These are phyloP conservation scores for Poecilia latipinna DNA, from an alignment of 2,113 vertebrate species.

Conservation along the genomic window DNA sequence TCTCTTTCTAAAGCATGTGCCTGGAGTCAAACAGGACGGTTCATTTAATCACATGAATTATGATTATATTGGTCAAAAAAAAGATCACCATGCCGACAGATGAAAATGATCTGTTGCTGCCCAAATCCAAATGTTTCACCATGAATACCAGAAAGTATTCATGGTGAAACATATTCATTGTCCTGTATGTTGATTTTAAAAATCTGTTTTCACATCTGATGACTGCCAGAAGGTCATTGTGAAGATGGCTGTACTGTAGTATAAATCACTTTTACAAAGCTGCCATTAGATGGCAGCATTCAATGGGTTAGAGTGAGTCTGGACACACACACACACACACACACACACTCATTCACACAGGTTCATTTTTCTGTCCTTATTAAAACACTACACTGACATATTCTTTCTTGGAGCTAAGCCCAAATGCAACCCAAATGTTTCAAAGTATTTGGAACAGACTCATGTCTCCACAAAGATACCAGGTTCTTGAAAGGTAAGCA, in stretches of 20 bases:
- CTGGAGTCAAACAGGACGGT: neutral
- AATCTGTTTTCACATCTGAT: slow-evolving; percentile 21
- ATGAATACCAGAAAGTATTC: too few relatives aligned
- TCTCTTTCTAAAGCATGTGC: neutral
- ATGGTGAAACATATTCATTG: too few relatives aligned
- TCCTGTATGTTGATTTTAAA: neutral
- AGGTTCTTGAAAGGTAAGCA: neutral
- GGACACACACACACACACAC: neutral
- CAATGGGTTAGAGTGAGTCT: neutral
- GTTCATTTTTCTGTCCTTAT: neutral
- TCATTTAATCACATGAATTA: neutral
- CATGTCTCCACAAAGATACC: neutral
- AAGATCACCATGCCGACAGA: neutral
- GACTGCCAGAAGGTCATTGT: slow-evolving; percentile 19
- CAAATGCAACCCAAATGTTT: neutral
- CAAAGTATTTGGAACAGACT: neutral
- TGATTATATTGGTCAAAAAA: neutral
- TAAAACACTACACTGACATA: neutral
- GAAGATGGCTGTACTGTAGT: neutral
- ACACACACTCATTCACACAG: neutral
- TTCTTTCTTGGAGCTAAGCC: neutral
- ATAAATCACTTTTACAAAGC: neutral
- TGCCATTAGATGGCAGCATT: slow-evolving; percentile 57
- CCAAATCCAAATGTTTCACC: neutral
- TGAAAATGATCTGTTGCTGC: neutral